A percentile compares a stretch with the other conserved stretches of the same genome.
Evolutionary conservation across 1,140 invertebrate genomes (phyloP).

Genomic region (Bombus waltoni): DNA sequence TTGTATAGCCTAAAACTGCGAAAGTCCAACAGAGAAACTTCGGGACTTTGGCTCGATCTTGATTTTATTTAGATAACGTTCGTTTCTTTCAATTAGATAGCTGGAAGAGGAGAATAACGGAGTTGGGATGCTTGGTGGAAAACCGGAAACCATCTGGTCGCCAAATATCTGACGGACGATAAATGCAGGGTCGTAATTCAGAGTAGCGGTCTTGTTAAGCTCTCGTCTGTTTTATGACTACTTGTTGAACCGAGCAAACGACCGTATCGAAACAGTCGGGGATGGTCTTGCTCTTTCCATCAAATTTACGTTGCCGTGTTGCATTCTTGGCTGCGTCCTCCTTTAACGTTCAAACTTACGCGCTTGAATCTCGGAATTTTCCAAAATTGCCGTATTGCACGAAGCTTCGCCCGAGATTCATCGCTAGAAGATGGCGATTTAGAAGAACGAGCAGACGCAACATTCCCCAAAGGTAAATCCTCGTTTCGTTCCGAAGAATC

Average conservation of each 20-base stretch:
- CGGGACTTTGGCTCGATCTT: too few species aligned
- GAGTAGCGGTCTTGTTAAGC: background rate
- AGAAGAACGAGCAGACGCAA: background rate
- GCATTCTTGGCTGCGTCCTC: background rate
- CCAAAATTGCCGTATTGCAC: background rate
- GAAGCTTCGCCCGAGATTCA: background rate
- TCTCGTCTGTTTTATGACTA: constrained; percentile 19
- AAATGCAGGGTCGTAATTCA: background rate
- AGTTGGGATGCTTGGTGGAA: background rate
- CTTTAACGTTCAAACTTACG: background rate
- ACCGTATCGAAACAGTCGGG: background rate
- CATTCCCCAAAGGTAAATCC: background rate
- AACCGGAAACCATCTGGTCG: background rate
- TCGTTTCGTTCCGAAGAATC: background rate
- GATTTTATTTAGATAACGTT: too few species aligned
- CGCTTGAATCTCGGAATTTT: background rate
- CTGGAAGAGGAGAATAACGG: background rate
- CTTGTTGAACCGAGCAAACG: constrained; percentile 34
- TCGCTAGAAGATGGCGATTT: background rate
- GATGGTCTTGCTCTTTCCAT: background rate
- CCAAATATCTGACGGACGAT: background rate
- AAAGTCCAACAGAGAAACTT: too few species aligned
- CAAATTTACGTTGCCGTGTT: background rate
- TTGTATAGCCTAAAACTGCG: too few species aligned
- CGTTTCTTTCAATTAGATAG: background rate